Conservation (phyloP, 2,888 invertebrate species). For the Ectemnius continuus region DNA sequence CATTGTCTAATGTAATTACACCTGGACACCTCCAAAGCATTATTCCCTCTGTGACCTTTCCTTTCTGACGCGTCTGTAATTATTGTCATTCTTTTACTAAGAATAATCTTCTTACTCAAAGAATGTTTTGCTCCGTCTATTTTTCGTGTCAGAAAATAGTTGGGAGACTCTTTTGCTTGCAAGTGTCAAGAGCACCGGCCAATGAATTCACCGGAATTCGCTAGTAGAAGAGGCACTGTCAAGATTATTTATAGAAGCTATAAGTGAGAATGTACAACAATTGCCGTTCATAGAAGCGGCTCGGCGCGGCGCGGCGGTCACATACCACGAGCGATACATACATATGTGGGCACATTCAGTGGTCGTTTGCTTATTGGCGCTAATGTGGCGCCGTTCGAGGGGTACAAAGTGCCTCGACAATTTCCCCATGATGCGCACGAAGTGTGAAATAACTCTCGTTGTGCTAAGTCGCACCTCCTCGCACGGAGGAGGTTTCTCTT, state of each 20-base stretch:
- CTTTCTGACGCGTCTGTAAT: constrained; percentile 27
- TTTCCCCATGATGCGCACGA: constrained; percentile 51
- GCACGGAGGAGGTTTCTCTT: too few relatives aligned
- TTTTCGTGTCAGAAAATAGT: constrained; percentile 66
- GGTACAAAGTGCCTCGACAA: constrained; percentile 57
- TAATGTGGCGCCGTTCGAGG: constrained; percentile 61
- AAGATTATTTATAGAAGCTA: constrained; percentile 60
- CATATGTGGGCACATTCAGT: constrained; percentile 49
- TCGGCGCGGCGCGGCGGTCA: background rate
- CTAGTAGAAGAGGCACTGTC: constrained; percentile 49
- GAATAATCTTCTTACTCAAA: constrained; percentile 47
- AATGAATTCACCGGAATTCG: constrained; percentile 36
- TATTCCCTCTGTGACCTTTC: background rate
- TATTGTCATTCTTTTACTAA: constrained; percentile 50
- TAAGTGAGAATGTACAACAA: constrained; percentile 58
- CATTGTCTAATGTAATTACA: constrained; percentile 44
- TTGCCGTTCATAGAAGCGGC: constrained; percentile 57
- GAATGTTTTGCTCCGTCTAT: constrained; percentile 47
- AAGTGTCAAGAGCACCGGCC: constrained; percentile 55
- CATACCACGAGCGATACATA: constrained; percentile 16
- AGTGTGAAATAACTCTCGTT: constrained; percentile 36
- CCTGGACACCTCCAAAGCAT: background rate
- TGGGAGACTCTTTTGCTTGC: constrained; percentile 48
- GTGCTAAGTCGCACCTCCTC: constrained; percentile 15
- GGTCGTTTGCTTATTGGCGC: constrained; percentile 60